These are phyloP conservation scores for Heteromyza rotundicornis DNA, from an alignment of 2,888 invertebrate genomes.

Conservation along the genomic window DNA sequence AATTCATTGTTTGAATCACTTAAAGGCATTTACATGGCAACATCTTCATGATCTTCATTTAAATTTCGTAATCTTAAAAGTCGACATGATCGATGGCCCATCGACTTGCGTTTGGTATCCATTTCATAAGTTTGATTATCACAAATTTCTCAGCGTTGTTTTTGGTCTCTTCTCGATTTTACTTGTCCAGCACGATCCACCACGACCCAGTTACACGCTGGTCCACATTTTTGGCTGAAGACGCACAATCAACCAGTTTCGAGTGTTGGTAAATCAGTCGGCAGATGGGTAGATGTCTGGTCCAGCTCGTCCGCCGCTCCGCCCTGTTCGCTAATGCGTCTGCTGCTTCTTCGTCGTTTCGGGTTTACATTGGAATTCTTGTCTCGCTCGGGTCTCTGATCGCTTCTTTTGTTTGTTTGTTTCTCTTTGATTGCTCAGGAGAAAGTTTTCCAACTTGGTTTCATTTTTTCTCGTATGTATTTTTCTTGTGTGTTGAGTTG, in stretches of 20 bases:
- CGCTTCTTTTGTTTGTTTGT: not conserved
- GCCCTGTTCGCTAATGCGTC: too few relatives aligned
- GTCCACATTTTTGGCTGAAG: not conserved
- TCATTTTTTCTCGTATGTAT: conserved; percentile 20
- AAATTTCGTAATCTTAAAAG: too few relatives aligned
- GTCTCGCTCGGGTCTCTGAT: not conserved
- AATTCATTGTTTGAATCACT: too few relatives aligned
- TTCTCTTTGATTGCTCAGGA: conserved; percentile 21
- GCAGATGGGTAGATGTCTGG: too few relatives aligned
- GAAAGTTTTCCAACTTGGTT: conserved; percentile 45
- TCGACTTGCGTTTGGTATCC: not conserved
- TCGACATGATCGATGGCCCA: too few relatives aligned
- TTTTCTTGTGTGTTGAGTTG: not conserved
- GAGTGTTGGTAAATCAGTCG: not conserved
- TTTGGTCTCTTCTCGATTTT: not conserved
- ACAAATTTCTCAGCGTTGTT: not conserved
- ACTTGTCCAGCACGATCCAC: not conserved
- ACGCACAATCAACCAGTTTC: not conserved
- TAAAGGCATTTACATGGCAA: too few relatives aligned
- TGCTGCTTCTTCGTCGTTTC: not conserved
- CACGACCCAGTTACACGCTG: not conserved
- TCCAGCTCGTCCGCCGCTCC: too few relatives aligned
- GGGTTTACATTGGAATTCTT: not conserved
- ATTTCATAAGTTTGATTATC: not conserved
- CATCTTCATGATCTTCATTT: too few relatives aligned